Base-by-base conservation (phyloP, 1,140 invertebrate genomes). In the Anastrepha ludens region DNA sequence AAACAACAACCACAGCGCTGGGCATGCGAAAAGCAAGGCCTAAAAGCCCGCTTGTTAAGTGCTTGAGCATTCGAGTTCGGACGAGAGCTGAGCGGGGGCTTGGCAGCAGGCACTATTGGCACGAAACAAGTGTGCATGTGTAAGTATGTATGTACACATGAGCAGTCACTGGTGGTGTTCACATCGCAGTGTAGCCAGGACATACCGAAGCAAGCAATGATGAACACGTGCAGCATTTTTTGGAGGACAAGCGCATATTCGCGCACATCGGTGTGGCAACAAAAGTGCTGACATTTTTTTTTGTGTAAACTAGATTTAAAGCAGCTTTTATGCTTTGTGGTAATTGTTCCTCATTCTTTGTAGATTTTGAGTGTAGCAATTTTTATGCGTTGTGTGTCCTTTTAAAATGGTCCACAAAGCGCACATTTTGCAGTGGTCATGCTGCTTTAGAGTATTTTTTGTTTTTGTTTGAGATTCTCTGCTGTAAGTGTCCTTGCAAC, bases 151-250 rank as follows among this genome's bases (percentile, higher is more conserved):
- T 11, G 50, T 55, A 55, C 50, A 11, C 11, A 8, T 6, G 11
- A 2, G 20, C 47, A 44, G 13, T 17, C 29, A 2, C 8, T 55
- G n/a, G 55, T 67, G 86, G 86, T 67, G 64, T 64, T 67, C 65
- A 50, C 47, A 39, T n/a, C 3, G 15, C 15, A 86, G 41, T 47
- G n/a, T 55, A 55, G 17, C 39, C 47, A 64, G 20, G 11, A 47
- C 17, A 74, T 50, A 13, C 70, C n/a, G 5, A n/a, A n/a, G 60
- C 4, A 85, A 58, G 78, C 20, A 55, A 9, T 74, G 67, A 15
- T 70, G 87, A 88, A 86, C 87, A 88, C 87, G 87, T 88, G 87
- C 87, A 88, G 39, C 39, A 78, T 78, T 86, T 74, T 74, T 78
- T 64, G 44, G 59, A 39, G 47, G 5, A 17, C 64, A 67, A 67